Conservation (phyloP, 2,888 invertebrate species). For the Liopterus haemorrhoidalis region DNA sequence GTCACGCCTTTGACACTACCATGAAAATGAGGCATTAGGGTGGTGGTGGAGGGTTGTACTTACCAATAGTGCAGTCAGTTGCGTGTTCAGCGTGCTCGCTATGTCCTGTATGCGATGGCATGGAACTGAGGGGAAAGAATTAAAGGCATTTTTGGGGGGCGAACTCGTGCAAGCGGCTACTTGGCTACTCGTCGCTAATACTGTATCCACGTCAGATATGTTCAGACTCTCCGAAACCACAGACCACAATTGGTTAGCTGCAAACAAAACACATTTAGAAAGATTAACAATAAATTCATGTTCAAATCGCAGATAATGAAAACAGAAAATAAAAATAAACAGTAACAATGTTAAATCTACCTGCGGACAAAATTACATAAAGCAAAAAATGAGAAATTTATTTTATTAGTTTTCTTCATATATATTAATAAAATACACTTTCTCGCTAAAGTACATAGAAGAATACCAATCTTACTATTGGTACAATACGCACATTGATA, state of each 20-base stretch:
- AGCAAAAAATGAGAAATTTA: too few relatives aligned
- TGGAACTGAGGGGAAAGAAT: conserved; percentile 54
- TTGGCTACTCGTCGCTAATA: conserved; percentile 47
- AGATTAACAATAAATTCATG: conserved; percentile 8
- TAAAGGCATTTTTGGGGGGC: conserved; percentile 46
- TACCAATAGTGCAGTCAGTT: conserved; percentile 66
- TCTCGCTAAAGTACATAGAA: too few relatives aligned
- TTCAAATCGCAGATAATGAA: background rate
- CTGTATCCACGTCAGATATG: conserved; percentile 52
- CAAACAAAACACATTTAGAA: conserved; percentile 15
- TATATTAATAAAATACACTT: too few relatives aligned
- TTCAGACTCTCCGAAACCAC: conserved; percentile 54
- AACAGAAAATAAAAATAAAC: conserved; percentile 10
- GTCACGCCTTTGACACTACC: too few relatives aligned
- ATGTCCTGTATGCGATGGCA: conserved; percentile 57
- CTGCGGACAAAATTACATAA: too few relatives aligned
- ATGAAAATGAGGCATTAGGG: too few relatives aligned
- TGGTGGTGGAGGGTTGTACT: conserved; percentile 36
- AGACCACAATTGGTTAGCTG: conserved; percentile 52
- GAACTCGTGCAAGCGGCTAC: conserved; percentile 42
- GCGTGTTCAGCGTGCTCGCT: conserved; percentile 57
- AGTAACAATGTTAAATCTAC: too few relatives aligned
- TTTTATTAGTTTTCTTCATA: too few relatives aligned
- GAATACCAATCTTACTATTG: too few relatives aligned
- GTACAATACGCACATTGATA: too few relatives aligned